A percentile compares a stretch with the other conserved stretches of the same genome.
phyloP scores from a whole-genome alignment of 1,140 invertebrate species.

The Drosophila repletoides region DNA sequence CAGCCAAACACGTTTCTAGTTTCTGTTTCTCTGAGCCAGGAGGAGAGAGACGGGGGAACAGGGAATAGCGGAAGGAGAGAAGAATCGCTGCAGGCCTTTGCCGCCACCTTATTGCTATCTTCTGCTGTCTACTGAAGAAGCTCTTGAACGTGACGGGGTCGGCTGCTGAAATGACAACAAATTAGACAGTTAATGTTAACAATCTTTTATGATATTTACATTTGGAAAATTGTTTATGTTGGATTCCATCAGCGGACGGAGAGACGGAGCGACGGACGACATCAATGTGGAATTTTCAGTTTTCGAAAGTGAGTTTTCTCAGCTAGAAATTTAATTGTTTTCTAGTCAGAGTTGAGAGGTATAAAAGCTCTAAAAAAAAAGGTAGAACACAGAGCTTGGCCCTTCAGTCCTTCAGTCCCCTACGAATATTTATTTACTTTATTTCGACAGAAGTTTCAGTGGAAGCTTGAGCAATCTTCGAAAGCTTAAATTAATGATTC shows the following conservation, averaged over 20 bases:
- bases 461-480: too few relatives aligned
- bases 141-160: slow-evolving; percentile 44
- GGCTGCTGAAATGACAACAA: slow-evolving; percentile 68
- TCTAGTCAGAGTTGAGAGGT: too few relatives aligned
- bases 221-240: slow-evolving; percentile 60
- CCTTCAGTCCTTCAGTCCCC: too few relatives aligned
- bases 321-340: not conserved
- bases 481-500: too few relatives aligned
- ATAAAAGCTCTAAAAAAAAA: too few relatives aligned
- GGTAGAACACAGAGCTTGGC: too few relatives aligned
- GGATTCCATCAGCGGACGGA: slow-evolving; percentile 38
- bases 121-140: slow-evolving; percentile 59
- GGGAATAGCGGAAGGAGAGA: not conserved
- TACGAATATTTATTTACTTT: too few relatives aligned
- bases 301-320: not conserved
- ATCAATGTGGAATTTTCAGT: slow-evolving; percentile 12
- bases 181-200: slow-evolving; percentile 80
- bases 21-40: too few relatives aligned
- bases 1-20: slow-evolving; percentile 65
- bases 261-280: too few relatives aligned
- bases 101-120: slow-evolving; percentile 47
- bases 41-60: not conserved
- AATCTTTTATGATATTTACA: slow-evolving; percentile 79
- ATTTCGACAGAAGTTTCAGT: too few relatives aligned
- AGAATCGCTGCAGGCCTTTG: slow-evolving; percentile 52